phyloP scores from a whole-genome alignment of 92 coral and sea anemone species.

The Bergia puertoricense region DNA sequence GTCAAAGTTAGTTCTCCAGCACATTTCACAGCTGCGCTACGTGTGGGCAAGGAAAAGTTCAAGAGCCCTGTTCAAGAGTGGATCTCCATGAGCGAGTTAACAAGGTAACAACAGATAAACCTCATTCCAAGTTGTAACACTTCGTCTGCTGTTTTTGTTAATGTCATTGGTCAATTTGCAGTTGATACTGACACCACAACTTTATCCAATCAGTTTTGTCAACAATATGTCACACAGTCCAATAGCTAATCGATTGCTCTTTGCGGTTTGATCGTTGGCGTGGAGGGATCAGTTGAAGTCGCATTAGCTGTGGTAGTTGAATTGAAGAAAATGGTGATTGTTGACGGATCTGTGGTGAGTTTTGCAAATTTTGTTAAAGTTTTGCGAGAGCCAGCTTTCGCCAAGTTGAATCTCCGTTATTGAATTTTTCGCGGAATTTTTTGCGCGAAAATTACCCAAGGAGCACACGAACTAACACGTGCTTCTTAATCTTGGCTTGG shows the following conservation, averaged over 20 bases:
- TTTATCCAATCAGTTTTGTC: slow-evolving; percentile 18
- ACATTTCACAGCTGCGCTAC: neutral
- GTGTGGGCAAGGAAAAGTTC: neutral
- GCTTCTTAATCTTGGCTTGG: neutral
- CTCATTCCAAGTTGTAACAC: slow-evolving; percentile 13
- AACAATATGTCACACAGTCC: neutral
- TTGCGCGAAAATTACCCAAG: neutral
- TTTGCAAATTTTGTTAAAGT: neutral
- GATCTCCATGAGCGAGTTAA: neutral
- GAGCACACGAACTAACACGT: neutral
- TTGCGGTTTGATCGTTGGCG: neutral
- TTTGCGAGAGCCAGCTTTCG: neutral
- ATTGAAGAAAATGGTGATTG: slow-evolving; percentile 12
- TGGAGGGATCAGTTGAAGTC: neutral
- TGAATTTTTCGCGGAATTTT: neutral
- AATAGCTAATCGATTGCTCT: slow-evolving; percentile 1
- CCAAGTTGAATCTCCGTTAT: neutral
- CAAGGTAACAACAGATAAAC: neutral
- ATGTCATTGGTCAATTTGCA: slow-evolving; percentile 28
- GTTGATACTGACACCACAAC: slow-evolving; percentile 5
- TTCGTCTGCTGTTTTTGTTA: slow-evolving; percentile 15
- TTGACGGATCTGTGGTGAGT: slow-evolving; percentile 40
- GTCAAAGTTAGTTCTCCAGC: neutral
- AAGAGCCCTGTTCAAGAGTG: neutral
- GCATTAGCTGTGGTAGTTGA: neutral